Conservation (phyloP, 1,140 invertebrate species). For the Holcopasites calliopsidis region DNA sequence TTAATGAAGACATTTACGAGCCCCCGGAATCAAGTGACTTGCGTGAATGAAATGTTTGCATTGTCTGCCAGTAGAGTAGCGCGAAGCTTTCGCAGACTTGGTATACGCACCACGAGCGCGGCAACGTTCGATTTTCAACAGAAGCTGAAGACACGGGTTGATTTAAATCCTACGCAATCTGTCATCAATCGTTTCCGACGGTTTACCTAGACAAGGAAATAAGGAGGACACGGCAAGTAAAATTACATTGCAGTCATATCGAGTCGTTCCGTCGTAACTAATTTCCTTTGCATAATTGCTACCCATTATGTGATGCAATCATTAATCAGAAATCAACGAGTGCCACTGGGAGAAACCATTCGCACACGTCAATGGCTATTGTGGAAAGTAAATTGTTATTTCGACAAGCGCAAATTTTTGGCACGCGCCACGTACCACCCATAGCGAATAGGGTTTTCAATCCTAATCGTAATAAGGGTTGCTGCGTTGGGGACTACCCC, state of each 20-base stretch:
- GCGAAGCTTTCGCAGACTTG: constrained; percentile 10
- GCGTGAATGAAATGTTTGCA: constrained; percentile 39
- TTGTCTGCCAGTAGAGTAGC: constrained; percentile 24
- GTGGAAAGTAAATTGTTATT: constrained; percentile 20
- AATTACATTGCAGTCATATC: neutral
- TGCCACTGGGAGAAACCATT: too few relatives aligned
- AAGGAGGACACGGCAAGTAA: neutral
- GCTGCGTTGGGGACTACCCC: constrained; percentile 1
- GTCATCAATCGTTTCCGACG: neutral
- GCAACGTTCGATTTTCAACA: neutral
- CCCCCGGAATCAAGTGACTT: constrained; percentile 38
- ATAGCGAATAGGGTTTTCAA: constrained; percentile 44
- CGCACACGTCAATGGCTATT: too few relatives aligned
- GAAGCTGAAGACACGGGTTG: neutral
- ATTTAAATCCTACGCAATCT: neutral
- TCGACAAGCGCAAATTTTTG: constrained; percentile 15
- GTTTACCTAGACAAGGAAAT: neutral
- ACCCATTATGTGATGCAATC: neutral
- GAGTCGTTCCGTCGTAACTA: neutral
- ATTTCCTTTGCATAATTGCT: neutral
- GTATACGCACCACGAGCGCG: neutral
- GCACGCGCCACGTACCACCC: constrained; percentile 39
- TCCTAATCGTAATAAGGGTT: constrained; percentile 38
- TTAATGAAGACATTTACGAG: constrained; percentile 53
- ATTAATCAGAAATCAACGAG: neutral